Evolutionary conservation across 2,113 vertebrate species (phyloP).

Genomic region (Rhea pennata): DNA sequence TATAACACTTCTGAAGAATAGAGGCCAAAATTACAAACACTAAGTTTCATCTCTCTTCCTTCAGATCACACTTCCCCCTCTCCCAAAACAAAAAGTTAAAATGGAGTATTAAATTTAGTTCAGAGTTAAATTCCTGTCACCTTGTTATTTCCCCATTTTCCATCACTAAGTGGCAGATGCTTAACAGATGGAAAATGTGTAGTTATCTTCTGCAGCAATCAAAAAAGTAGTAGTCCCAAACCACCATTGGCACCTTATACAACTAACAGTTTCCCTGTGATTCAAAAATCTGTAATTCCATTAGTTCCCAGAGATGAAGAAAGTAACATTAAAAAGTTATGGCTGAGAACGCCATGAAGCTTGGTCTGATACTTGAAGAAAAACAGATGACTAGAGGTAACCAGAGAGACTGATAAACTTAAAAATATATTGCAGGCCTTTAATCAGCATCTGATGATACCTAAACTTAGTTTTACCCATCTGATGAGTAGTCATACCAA

Average conservation of each 20-base stretch:
- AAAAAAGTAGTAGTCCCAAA: background rate
- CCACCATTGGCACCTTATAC: background rate
- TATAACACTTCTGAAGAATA: background rate
- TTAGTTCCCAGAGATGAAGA: background rate
- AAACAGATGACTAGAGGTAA: background rate
- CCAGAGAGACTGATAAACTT: background rate
- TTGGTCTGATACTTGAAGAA: too few relatives aligned
- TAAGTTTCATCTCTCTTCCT: background rate
- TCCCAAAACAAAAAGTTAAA: background rate
- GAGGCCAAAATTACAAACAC: background rate
- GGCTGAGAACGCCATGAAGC: background rate
- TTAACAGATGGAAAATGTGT: background rate
- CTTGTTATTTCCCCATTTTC: background rate
- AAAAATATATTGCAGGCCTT: background rate
- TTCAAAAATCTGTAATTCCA: background rate
- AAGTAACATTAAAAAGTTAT: background rate
- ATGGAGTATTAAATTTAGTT: background rate
- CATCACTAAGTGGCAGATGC: background rate
- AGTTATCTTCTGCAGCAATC: background rate
- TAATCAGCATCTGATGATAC: background rate
- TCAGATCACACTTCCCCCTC: background rate
- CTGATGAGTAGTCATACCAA: background rate
- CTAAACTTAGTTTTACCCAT: background rate
- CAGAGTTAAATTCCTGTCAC: background rate
- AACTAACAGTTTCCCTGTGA: background rate